Evolutionary conservation across 2,113 vertebrate genomes (phyloP), one percentile per base, ranked within the genome.

Genomic region (Dasyornis broadbenti): DNA sequence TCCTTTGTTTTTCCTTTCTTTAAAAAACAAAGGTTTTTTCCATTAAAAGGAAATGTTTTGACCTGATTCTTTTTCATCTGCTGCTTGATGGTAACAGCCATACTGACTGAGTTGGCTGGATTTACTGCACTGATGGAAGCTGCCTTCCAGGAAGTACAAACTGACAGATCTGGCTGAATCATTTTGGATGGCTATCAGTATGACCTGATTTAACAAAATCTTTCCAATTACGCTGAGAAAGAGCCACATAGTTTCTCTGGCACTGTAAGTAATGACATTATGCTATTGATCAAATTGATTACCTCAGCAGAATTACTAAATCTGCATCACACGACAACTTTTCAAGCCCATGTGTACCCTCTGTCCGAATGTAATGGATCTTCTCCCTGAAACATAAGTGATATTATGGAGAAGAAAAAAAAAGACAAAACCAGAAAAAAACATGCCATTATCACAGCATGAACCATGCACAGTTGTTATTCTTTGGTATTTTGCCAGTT

Each of bases 261-360:
- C 60, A 76, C 23, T 24, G 4, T 73, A 59, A 86, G 31, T 54
- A 88, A 86, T 33, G 16, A 69, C 31, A 73, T 57, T 42, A 69
- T 37, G 44, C 33, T 90, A 80, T 83, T 80, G 45, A 59, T 59
- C 28, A 57, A 90, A 82, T 33, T 24, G 47, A 80, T 98, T 97
- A 99, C 99, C 99, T 99, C 45, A 99, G 96, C 80, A 99, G 97
- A 97, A 99, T 99, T 94, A 99, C 99, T 73, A 99, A 98, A 97
- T 99, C 99, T 72, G 99, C 99, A 75, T 99, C 99, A 97, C 99
- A 99, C 5, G 99, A 99, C 92, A 99, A 95, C 94, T 99, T 99
- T 97, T 99, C 99, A 92, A 99, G 98, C 14, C 99, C 99, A 47
- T 99, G 98, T 72, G 98, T 98, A 31, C 99, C 99, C 96, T 99